phyloP scores from a whole-genome alignment of 2,888 invertebrate species.

The Diploptera punctata region DNA sequence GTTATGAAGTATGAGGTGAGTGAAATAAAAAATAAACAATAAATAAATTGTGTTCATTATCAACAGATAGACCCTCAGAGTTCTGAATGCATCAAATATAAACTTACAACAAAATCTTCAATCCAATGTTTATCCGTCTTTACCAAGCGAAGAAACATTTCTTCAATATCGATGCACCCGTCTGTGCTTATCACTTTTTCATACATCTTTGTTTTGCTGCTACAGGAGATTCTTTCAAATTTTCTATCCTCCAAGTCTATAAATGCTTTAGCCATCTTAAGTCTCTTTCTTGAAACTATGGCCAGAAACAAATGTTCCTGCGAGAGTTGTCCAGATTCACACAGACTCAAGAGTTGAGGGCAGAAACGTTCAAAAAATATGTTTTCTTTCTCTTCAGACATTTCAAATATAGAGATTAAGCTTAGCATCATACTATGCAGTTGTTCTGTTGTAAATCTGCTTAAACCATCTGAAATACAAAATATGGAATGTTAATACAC shows the following conservation, averaged over 20 bases:
- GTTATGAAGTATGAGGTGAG: too few relatives aligned
- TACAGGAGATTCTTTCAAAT: constrained; percentile 41
- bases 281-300: constrained; percentile 39
- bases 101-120: constrained; percentile 51
- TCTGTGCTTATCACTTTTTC: constrained; percentile 38
- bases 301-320: constrained; percentile 46
- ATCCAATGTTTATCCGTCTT: constrained; percentile 50
- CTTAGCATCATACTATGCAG: constrained; percentile 46
- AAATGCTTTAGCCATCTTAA: constrained; percentile 49
- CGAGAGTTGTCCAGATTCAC: constrained; percentile 48
- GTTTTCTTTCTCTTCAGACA: constrained; percentile 47
- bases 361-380: constrained; percentile 48
- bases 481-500: not conserved
- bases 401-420: constrained; percentile 50
- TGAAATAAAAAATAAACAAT: too few relatives aligned
- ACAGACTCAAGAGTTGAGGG: constrained; percentile 46
- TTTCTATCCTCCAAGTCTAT: constrained; percentile 47
- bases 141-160: constrained; percentile 48
- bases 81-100: too few relatives aligned
- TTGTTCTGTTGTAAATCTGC: constrained; percentile 29
- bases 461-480: not conserved
- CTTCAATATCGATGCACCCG: constrained; percentile 46
- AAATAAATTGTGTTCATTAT: too few relatives aligned
- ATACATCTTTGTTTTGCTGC: constrained; percentile 39
- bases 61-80: too few relatives aligned